Conservation (phyloP, 1,140 invertebrate species). For the Pemphigus obesinymphae region DNA sequence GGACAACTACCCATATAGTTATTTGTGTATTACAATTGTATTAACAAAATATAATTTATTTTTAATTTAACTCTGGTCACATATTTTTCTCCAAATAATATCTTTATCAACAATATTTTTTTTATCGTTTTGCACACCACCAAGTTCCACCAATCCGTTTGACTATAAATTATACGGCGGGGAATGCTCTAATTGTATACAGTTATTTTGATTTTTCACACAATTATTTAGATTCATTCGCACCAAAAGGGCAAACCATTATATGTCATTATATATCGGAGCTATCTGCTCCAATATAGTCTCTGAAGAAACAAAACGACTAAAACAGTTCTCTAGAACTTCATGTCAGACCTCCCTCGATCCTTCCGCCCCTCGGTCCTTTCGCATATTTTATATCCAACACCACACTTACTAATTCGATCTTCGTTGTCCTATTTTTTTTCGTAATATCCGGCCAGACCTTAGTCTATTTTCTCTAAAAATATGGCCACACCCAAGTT, state of each 20-base stretch:
- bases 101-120: slow-evolving; percentile 46
- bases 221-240: slow-evolving; percentile 31
- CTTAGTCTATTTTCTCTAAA: too few species aligned
- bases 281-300: too few species aligned
- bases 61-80: not conserved
- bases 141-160: slow-evolving; percentile 49
- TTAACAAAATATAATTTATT: not conserved
- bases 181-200: slow-evolving; percentile 42
- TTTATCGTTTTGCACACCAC: slow-evolving; percentile 51
- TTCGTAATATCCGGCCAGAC: too few species aligned
- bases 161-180: slow-evolving; percentile 48
- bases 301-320: slow-evolving; percentile 45
- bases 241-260: slow-evolving; percentile 48
- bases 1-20: not conserved
- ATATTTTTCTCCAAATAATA: not conserved
- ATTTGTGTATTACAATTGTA: not conserved
- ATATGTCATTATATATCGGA: too few species aligned
- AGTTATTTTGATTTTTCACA: not conserved
- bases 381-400: too few species aligned
- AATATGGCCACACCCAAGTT: too few species aligned
- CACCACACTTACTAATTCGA: too few species aligned
- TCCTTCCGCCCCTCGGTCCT: too few species aligned
- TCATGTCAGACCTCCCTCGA: too few species aligned
- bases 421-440: too few species aligned
- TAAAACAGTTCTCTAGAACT: slow-evolving; percentile 44